Conservation (phyloP, 1,140 invertebrate genomes). For the Acromyrmex charruanus region DNA sequence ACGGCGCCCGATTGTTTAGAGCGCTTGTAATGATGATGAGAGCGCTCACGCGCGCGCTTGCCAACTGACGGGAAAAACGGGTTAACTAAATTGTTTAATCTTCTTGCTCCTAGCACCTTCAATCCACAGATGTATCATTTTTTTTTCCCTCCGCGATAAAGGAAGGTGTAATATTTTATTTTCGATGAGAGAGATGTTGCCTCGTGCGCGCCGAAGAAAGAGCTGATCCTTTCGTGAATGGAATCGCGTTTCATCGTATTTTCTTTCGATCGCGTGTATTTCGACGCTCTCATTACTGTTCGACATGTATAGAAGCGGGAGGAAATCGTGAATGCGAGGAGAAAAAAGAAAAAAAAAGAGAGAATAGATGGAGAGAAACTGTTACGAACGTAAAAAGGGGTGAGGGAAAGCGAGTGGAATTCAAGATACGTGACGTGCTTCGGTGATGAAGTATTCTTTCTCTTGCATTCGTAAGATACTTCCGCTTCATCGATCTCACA, state of each 20-base stretch:
- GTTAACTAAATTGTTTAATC: conserved; percentile 11
- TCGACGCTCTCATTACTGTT: conserved; percentile 27
- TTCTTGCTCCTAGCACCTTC: not conserved
- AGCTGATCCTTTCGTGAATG: not conserved
- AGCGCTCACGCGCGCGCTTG: not conserved
- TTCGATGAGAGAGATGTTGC: not conserved
- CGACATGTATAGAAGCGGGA: conserved; percentile 8
- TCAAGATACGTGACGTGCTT: conserved; percentile 61
- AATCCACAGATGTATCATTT: not conserved
- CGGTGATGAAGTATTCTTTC: conserved; percentile 48
- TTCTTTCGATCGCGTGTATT: conserved; percentile 20
- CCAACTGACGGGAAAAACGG: not conserved
- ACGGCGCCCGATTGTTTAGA: conserved; percentile 42
- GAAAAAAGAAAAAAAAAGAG: not conserved
- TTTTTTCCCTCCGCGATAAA: not conserved
- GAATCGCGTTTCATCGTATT: conserved; percentile 19
- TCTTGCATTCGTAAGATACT: conserved; percentile 50
- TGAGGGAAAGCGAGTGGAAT: conserved; percentile 28
- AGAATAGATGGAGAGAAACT: conserved; percentile 17
- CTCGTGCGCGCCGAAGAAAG: not conserved
- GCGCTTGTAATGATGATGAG: conserved; percentile 10
- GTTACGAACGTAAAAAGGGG: conserved; percentile 2
- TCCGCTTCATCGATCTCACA: conserved; percentile 44
- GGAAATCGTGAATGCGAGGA: conserved; percentile 11
- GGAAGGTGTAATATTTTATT: not conserved